A percentile compares a stretch with the other conserved stretches of the same genome.
Evolutionary conservation across 2,113 vertebrate species (phyloP).

Genomic region (Trematomus loennbergii): DNA sequence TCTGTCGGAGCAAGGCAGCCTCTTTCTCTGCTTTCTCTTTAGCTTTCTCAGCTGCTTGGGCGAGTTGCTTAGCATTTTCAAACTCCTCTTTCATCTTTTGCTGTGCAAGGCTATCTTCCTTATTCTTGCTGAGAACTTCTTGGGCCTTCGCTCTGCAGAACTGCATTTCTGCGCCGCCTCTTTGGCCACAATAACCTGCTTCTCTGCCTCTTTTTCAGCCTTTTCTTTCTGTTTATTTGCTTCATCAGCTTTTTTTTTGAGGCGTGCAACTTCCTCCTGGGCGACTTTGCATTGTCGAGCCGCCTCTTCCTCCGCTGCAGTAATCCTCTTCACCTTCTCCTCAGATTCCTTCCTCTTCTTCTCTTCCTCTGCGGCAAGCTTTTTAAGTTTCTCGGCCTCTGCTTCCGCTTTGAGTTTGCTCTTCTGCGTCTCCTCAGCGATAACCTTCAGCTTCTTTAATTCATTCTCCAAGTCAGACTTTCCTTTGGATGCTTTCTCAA

Average conservation of each 20-base stretch:
- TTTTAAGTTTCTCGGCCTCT: constrained; percentile 90
- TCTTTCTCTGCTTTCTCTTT: constrained; percentile 89
- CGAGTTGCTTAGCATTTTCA: constrained; percentile 85
- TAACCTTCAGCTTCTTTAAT: constrained; percentile 88
- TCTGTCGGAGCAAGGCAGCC: constrained; percentile 85
- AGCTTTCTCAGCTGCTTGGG: constrained; percentile 89
- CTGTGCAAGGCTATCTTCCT: constrained; percentile 90
- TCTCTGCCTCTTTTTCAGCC: constrained; percentile 89
- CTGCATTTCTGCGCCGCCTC: constrained; percentile 91
- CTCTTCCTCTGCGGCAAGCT: constrained; percentile 89
- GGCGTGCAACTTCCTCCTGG: constrained; percentile 91
- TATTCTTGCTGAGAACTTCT: constrained; percentile 88
- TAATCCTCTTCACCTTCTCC: constrained; percentile 90
- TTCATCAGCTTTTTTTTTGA: constrained; percentile 90
- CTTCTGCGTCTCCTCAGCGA: constrained; percentile 88
- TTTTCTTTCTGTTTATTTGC: constrained; percentile 88
- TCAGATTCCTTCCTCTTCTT: constrained; percentile 91
- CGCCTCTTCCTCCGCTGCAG: constrained; percentile 91
- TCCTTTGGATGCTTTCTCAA: constrained; percentile 90
- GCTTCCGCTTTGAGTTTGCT: constrained; percentile 90
- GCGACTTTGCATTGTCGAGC: constrained; percentile 89
- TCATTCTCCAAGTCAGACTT: constrained; percentile 92
- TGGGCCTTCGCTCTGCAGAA: constrained; percentile 89
- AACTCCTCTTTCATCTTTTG: constrained; percentile 89
- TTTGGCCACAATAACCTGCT: constrained; percentile 90